Percentiles rank a stretch among this genome's conserved stretches.
Conservation (phyloP, 2,113 vertebrate species). For the Morone saxatilis region DNA sequence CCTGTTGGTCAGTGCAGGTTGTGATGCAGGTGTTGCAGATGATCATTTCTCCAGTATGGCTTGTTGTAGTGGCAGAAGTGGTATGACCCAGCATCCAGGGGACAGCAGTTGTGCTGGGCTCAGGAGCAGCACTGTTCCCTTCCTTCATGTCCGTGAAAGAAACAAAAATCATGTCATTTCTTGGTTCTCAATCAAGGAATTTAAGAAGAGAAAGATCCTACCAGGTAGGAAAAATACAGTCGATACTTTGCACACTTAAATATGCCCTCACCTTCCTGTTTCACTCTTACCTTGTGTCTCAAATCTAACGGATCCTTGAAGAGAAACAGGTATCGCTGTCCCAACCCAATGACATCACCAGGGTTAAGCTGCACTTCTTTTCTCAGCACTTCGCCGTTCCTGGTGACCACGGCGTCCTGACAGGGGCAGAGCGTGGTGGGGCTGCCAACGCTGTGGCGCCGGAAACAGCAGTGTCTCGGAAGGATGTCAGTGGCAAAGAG, state of each 20-base stretch:
- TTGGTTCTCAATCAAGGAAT: background rate
- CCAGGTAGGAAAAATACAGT: background rate
- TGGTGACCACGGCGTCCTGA: constrained; percentile 67
- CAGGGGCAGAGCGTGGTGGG: constrained; percentile 70
- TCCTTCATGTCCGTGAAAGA: constrained; percentile 56
- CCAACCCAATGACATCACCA: constrained; percentile 84
- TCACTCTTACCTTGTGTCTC: constrained; percentile 54
- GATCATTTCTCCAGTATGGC: background rate
- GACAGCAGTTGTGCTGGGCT: background rate
- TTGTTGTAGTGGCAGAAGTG: background rate
- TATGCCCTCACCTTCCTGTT: background rate
- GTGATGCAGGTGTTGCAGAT: constrained; percentile 67
- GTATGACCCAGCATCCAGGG: constrained; percentile 40
- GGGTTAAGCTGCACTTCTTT: constrained; percentile 73
- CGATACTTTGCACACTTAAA: background rate
- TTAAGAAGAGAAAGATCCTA: background rate
- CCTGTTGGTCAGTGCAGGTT: constrained; percentile 12
- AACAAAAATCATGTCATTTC: background rate
- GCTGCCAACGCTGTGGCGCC: constrained; percentile 34
- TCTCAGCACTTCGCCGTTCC: constrained; percentile 76
- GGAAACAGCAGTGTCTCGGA: constrained; percentile 79
- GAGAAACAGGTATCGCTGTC: constrained; percentile 84
- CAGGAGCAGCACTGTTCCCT: background rate
- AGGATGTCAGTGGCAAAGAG: constrained; percentile 82
- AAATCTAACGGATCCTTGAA: constrained; percentile 81